Conservation (phyloP, 2,113 vertebrate species). For the Platysteira castanea region DNA sequence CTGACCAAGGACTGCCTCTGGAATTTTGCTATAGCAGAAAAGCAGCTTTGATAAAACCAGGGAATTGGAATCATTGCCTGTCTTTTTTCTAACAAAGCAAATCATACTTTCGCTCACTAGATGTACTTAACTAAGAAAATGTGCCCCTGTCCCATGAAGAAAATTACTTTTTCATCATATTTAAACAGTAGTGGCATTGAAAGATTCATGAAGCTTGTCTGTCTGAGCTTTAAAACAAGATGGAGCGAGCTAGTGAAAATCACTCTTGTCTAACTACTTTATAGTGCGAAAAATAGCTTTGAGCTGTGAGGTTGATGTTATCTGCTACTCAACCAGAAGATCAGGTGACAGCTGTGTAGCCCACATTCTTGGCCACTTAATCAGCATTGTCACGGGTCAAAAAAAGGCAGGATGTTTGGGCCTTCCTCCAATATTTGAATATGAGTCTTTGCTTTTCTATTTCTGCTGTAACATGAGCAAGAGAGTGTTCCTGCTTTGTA, state of each 20-base stretch:
- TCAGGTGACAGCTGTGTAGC: slow-evolving; percentile 17
- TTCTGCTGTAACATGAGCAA: slow-evolving; percentile 40
- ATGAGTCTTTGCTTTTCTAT: slow-evolving; percentile 9
- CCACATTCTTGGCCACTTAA: slow-evolving; percentile 4
- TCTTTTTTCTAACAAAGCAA: neutral
- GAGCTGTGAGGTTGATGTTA: neutral
- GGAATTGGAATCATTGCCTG: neutral
- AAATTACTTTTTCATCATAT: neutral
- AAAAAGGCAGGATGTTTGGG: slow-evolving; percentile 10
- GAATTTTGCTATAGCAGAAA: neutral
- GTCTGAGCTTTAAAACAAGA: neutral
- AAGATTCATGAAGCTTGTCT: neutral
- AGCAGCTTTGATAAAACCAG: neutral
- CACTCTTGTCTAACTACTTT: neutral
- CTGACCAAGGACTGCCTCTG: neutral
- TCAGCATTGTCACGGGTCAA: slow-evolving; percentile 32
- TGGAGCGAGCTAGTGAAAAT: neutral
- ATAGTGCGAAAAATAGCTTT: neutral
- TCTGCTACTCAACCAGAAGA: slow-evolving; percentile 3
- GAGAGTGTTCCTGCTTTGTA: neutral
- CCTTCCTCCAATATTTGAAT: neutral
- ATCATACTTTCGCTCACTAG: neutral
- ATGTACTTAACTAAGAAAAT: neutral
- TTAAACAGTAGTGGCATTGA: neutral
- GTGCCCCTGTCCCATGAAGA: neutral